Evolutionary conservation across 2,113 vertebrate genomes (phyloP), one percentile per base, ranked within the genome.

Genomic region (Microcebus griseorufus): DNA sequence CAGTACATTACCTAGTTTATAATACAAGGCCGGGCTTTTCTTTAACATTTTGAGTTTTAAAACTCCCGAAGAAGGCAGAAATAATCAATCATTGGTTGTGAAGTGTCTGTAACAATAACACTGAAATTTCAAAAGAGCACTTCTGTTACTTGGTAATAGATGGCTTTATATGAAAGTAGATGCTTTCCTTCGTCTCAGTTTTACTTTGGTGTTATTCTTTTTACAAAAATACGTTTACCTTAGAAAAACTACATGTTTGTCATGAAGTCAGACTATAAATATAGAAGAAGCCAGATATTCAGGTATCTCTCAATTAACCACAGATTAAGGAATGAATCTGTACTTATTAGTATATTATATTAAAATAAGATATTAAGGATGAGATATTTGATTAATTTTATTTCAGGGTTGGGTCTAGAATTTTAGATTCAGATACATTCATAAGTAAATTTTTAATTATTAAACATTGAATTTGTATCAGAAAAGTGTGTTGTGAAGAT

Each of bases 331-430:
- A 42, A 55, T 75, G 27, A 83, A 45, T 62, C 22, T 53, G 20
- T 62, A 14, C 65, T 64, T 81, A 73, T 90, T 84, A 81, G 76
- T 20, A 84, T 75, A 45, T 6, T 65, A 70, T 82, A 2, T 55
- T 89, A 85, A 78, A 42, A 39, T 87, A 60, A 76, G 51, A 25
- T 75, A 10, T 39, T 58, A 55, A 78, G 11, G 32, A 12, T 23
- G 90, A 85, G 64, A 22, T 92, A 85, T 76, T 64, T 78, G 67
- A 72, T 86, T 75, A 88, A 58, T 79, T 95, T 88, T 94, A 69
- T 45, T 88, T 92, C 79, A 55, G 18, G 29, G 9, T 91, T 65
- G 23, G 51, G 10, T 37, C 42, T 94, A 34, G 65, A 88, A 37
- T 67, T 96, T 89, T 80, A 91, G 53, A 82, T 93, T 86, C n/a